A percentile compares a stretch with the other conserved stretches of the same genome.
phyloP scores from a whole-genome alignment of 2,113 vertebrate genomes.

The Donacobius atricapilla region DNA sequence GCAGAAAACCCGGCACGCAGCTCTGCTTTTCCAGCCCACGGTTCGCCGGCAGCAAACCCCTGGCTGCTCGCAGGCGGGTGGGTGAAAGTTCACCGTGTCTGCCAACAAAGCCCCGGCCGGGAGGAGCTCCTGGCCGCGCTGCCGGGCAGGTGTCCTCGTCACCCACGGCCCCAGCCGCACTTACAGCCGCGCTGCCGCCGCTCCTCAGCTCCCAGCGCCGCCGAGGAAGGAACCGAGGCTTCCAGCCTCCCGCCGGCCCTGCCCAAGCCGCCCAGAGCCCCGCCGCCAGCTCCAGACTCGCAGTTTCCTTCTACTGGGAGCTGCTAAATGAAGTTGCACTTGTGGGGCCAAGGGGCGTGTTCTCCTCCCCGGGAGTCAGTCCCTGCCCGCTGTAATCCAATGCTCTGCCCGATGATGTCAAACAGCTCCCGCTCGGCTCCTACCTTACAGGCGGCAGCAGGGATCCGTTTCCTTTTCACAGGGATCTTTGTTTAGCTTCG shows the following conservation, averaged over 20 bases:
- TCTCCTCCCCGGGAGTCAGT: constrained; percentile 60
- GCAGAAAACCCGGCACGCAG: not conserved
- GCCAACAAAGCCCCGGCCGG: not conserved
- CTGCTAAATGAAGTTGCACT: constrained; percentile 72
- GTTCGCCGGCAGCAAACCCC: not conserved
- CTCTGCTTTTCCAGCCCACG: not conserved
- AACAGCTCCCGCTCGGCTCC: constrained; percentile 64
- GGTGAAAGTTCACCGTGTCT: not conserved
- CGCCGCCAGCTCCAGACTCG: not conserved
- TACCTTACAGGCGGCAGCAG: constrained; percentile 55
- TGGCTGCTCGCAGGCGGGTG: rapidly evolving
- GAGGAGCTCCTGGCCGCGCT: not conserved
- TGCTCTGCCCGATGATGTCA: constrained; percentile 77
- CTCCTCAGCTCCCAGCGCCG: not conserved
- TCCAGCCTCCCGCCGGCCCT: not conserved
- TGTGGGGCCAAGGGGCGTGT: constrained; percentile 75
- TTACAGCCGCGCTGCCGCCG: constrained; percentile 43
- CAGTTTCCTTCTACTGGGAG: constrained; percentile 19
- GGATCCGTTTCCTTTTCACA: constrained; percentile 70
- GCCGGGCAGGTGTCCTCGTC: not conserved
- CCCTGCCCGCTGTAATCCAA: constrained; percentile 76
- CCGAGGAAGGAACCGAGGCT: not conserved
- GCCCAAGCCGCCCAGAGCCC: not conserved
- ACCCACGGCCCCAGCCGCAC: not conserved
- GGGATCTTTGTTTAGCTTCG: constrained; percentile 46